Evolutionary conservation across 1,140 invertebrate genomes (phyloP), one percentile per base, ranked within the genome.

Genomic region (Aphidius ervi): DNA sequence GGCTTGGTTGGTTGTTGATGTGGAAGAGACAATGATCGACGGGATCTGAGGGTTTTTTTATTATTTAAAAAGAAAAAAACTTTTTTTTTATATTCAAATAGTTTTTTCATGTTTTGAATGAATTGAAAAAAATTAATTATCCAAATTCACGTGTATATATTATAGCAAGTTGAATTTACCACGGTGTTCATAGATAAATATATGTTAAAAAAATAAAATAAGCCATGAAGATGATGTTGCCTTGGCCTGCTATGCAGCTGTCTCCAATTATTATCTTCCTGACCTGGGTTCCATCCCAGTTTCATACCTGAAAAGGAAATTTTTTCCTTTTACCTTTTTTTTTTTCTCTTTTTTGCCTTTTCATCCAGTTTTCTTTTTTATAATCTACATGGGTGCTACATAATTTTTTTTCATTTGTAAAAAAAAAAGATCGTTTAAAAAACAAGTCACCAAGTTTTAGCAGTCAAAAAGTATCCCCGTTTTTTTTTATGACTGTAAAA

Each of bases 61-160:
- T 16, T 16, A 16, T 16, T 16, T 16, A 16, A 0, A 16, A 16
- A 16, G 16, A 16, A 16, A 16, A 16, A 16, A 16, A 16, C 1
- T 16, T 16, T 16, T 16, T 16, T 16, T 16, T 16, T 16, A 16
- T 16, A 16, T 10, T 54, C 42, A 8, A 8, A 10, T 43, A 8
- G 42, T 31, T 31, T 31, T 31, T 60, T 53, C 4, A n/a, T 9
- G 6, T 6, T 9, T 40, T 23, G 53, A 37, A 2, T 55, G 52
- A 10, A 63, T 46, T 56, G 31, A 43, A 31, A 60, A 71, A 73
- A 71, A 70, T 71, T 70, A 71, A 74, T 74, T 70, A 70, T 55
- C 56, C 41, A 65, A 66, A 66, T 64, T 60, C 66, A 63, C 66
- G 67, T 58, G 59, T 49, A 45, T 48, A 16, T 9, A 20, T 39